Percentiles rank a stretch among this genome's conserved stretches.
Conservation (phyloP, 2,113 vertebrate species). For the Thalassarche chlororhynchos region DNA sequence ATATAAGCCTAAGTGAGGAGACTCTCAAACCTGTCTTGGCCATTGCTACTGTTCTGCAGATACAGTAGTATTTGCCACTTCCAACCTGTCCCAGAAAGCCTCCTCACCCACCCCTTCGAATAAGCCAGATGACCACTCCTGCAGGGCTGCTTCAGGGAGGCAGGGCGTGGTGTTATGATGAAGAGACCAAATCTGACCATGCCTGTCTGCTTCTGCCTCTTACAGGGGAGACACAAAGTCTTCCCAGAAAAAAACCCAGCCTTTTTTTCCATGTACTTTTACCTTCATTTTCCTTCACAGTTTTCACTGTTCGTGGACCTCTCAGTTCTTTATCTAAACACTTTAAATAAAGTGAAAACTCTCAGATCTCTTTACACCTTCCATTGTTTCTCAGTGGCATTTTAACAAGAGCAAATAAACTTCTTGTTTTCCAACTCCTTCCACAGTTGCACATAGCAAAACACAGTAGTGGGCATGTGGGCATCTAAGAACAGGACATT, state of each 20-base stretch:
- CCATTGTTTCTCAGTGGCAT: neutral
- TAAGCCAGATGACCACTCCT: neutral
- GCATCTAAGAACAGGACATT: neutral
- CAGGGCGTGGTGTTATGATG: rapidly evolving
- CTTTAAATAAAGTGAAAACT: neutral
- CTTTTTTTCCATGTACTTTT: neutral
- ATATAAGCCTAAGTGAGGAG: neutral
- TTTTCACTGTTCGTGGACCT: neutral
- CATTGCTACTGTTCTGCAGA: neutral
- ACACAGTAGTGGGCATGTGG: neutral
- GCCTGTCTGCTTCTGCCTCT: neutral
- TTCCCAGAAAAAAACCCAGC: neutral
- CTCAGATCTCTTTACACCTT: neutral
- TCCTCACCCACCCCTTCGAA: neutral
- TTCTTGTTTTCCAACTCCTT: neutral
- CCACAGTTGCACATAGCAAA: neutral
- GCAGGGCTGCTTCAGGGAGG: neutral
- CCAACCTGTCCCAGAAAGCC: rapidly evolving
- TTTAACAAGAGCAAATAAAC: neutral
- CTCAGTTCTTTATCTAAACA: neutral
- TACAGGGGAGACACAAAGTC: neutral
- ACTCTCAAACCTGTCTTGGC: neutral
- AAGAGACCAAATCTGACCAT: neutral
- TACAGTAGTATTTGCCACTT: neutral
- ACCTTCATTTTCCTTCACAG: neutral